Conservation (phyloP, 2,888 invertebrate species). For the Lissonota sp. region DNA sequence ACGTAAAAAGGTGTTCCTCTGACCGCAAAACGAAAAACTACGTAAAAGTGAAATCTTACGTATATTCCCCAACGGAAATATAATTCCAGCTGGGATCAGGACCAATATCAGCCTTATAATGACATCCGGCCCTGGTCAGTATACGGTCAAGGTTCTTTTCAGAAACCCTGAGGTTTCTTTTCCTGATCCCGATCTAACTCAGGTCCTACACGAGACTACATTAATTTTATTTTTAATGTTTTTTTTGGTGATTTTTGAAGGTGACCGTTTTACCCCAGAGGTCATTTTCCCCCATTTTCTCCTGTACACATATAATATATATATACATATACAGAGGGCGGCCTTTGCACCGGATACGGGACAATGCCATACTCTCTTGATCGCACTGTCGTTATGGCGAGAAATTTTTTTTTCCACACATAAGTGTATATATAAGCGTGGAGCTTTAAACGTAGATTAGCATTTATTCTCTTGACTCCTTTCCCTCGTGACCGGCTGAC, state of each 20-base stretch:
- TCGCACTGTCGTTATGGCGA: slow-evolving; percentile 22
- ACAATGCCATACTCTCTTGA: slow-evolving; percentile 42
- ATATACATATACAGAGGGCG: slow-evolving; percentile 21
- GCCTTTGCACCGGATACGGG: slow-evolving; percentile 57
- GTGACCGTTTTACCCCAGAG: no score
- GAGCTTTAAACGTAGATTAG: slow-evolving; percentile 27
- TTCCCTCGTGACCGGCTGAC: slow-evolving; percentile 46
- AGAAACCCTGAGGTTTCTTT: no score
- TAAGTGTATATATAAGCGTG: slow-evolving; percentile 35
- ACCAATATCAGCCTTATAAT: no score
- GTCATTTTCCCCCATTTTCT: background rate
- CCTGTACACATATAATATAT: background rate
- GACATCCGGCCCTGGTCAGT: no score
- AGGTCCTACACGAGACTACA: no score
- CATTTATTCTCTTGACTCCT: slow-evolving; percentile 48
- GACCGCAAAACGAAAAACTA: slow-evolving; percentile 36
- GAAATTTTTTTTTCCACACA: slow-evolving; percentile 12
- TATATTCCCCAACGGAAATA: no score
- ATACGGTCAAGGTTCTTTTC: no score
- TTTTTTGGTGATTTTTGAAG: no score
- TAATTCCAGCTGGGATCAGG: no score
- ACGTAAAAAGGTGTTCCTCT: slow-evolving; percentile 42
- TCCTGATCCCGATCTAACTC: no score
- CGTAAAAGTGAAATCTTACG: slow-evolving; percentile 29
- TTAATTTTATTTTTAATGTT: no score